These are phyloP conservation scores for Tanypteryx hageni DNA, from an alignment of 2,888 invertebrate species.

Conservation along the genomic window DNA sequence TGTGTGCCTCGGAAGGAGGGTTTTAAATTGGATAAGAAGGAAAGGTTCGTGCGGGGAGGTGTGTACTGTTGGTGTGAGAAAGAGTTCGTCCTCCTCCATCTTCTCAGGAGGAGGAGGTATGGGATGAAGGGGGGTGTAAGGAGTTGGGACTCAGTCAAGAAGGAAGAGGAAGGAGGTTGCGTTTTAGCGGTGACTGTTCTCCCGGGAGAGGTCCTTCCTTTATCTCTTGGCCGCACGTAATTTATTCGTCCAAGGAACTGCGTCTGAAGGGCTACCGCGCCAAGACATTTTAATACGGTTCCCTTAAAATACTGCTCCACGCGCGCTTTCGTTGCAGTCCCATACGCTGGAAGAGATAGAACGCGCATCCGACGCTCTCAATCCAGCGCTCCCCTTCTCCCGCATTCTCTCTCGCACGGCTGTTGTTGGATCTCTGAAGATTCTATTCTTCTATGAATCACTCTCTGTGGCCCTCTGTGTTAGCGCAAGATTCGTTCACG, in stretches of 20 bases:
- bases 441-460: not conserved
- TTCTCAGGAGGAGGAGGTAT: not conserved
- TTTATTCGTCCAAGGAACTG: constrained; percentile 56
- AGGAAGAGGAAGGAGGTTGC: not conserved
- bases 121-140: not conserved
- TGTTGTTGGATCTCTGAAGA: not conserved
- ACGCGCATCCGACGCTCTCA: constrained; percentile 7
- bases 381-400: not conserved
- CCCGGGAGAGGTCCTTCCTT: constrained; percentile 24
- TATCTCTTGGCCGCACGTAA: constrained; percentile 43
- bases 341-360: not conserved
- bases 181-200: not conserved
- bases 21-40: not conserved
- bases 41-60: not conserved
- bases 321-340: not conserved
- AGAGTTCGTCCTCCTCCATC: not conserved
- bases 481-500: too few relatives aligned
- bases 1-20: not conserved
- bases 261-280: constrained; percentile 44
- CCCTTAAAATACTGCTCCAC: constrained; percentile 48
- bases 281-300: constrained; percentile 55
- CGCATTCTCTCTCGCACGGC: constrained; percentile 21
- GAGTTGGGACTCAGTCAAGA: not conserved
- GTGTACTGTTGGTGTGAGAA: not conserved
- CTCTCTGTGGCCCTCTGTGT: not conserved